Base-by-base conservation (phyloP, 1,140 invertebrate genomes). In the Aphelenchoides fujianensis region DNA sequence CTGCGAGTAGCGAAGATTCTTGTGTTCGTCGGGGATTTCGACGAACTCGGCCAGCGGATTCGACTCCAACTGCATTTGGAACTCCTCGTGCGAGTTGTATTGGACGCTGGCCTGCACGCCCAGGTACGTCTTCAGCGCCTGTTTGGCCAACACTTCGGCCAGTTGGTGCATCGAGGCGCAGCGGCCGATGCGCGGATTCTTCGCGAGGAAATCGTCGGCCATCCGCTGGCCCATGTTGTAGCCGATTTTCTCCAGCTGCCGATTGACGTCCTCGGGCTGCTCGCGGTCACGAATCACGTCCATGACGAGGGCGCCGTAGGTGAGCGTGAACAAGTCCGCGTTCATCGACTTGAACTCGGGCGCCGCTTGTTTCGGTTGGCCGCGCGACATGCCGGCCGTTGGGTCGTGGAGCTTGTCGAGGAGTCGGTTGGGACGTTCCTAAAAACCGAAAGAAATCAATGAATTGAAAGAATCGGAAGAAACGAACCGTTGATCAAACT, bases 1-100 rank as follows among this genome's bases (percentile, higher is more conserved):
- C 48, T 95, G 95, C 74, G 93, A 96, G 85, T 98, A 99, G 82
- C 94, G 93, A 0, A 99, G 87, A 23, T 75, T 68, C 79, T 89
- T 89, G 41, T 88, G 91, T 57, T 92, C 88, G 83, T 95, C 94
- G 2, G 96, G 96, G 75, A 98, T 88, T 86, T 99, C 96, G 2
- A 97, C 95, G 89, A 97, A 97, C 85, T 99, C 96, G n/a, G 92
- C 94, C 16, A 99, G 85, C 0, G 96, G 95, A 88, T 97, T 98
- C 35, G 90, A 89, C 74, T 98, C 95, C 84, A 98, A 91, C 0
- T 93, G 89, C 1, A 98, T 87, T 0, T 95, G 97, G 87, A 98
- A 98, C 87, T 98, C 95, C 86, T 98, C 94, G 2, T 91, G 92
- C 12, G 41, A 36, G 52, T 32, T 55, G 23, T 53, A 31, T 35